A percentile compares a stretch with the other conserved stretches of the same genome.
phyloP scores from a whole-genome alignment of 2,888 invertebrate genomes.

The Hirudinaria manillensis region DNA sequence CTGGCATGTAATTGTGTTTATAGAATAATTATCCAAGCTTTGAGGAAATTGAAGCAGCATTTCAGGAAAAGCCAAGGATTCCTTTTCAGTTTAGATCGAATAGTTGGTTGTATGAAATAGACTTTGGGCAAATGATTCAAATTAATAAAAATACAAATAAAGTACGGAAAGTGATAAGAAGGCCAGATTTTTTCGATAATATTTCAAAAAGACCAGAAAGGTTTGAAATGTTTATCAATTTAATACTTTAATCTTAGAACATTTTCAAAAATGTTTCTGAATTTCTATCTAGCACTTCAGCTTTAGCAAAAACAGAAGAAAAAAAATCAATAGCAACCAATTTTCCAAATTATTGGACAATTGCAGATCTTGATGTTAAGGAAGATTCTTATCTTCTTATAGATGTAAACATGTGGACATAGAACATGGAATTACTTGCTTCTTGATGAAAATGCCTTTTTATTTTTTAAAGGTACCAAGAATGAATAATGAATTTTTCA shows the following conservation, averaged over 20 bases:
- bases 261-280: no score
- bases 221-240: neutral
- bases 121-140: conserved; percentile 8
- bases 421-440: conserved; percentile 8
- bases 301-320: neutral
- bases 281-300: no score
- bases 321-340: neutral
- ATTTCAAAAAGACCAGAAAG: conserved; percentile 1
- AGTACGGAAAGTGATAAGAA: neutral
- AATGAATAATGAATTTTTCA: neutral
- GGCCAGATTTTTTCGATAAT: conserved; percentile 10
- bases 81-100: neutral
- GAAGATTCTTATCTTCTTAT: neutral
- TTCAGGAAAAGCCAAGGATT: neutral
- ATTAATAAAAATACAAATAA: conserved; percentile 5
- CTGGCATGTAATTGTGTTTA: no score
- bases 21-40: conserved; percentile 7
- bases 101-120: neutral
- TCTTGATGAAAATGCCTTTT: conserved; percentile 11
- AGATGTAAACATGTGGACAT: neutral
- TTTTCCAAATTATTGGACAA: conserved; percentile 5
- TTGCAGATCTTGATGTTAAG: neutral
- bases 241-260: no score
- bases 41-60: conserved; percentile 26
- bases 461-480: neutral